These are phyloP conservation scores for Lasioglossum malachurum DNA, from an alignment of 2,888 invertebrate species.

Conservation along the genomic window DNA sequence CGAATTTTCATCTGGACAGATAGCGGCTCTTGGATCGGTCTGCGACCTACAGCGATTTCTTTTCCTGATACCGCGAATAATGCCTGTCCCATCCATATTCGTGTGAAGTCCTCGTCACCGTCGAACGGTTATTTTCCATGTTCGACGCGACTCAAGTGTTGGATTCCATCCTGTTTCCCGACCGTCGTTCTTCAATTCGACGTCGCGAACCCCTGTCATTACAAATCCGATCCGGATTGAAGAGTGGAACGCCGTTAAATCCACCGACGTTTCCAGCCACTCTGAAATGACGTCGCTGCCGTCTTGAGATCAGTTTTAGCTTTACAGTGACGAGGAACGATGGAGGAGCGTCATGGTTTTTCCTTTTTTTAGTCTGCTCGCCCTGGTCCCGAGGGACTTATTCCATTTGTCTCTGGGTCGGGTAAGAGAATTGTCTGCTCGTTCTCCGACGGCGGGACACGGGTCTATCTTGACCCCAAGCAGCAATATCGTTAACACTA, in stretches of 20 bases:
- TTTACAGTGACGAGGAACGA: neutral
- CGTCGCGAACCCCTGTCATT: slow-evolving; percentile 39
- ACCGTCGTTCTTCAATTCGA: slow-evolving; percentile 40
- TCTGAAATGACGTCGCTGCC: slow-evolving; percentile 1
- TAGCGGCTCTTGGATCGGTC: slow-evolving; percentile 4
- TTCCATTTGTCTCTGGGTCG: neutral
- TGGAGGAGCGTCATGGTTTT: neutral
- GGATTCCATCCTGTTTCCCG: slow-evolving; percentile 19
- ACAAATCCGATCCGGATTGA: slow-evolving; percentile 37
- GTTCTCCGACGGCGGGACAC: neutral
- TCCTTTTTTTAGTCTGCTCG: neutral
- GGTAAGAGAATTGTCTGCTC: neutral
- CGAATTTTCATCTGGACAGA: slow-evolving; percentile 30
- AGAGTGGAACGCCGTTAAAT: slow-evolving; percentile 14
- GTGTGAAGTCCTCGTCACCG: slow-evolving; percentile 29
- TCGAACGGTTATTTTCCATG: slow-evolving; percentile 55
- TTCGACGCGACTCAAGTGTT: slow-evolving; percentile 30
- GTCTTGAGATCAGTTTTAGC: slow-evolving; percentile 14
- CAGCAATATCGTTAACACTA: neutral
- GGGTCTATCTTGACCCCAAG: neutral
- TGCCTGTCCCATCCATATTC: slow-evolving; percentile 43
- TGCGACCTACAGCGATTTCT: slow-evolving; percentile 40
- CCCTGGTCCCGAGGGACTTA: neutral
- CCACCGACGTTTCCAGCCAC: slow-evolving; percentile 10
- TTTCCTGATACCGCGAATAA: slow-evolving; percentile 53